Evolutionary conservation across 2,113 vertebrate genomes (phyloP).

Genomic region (Larimichthys polyactis): DNA sequence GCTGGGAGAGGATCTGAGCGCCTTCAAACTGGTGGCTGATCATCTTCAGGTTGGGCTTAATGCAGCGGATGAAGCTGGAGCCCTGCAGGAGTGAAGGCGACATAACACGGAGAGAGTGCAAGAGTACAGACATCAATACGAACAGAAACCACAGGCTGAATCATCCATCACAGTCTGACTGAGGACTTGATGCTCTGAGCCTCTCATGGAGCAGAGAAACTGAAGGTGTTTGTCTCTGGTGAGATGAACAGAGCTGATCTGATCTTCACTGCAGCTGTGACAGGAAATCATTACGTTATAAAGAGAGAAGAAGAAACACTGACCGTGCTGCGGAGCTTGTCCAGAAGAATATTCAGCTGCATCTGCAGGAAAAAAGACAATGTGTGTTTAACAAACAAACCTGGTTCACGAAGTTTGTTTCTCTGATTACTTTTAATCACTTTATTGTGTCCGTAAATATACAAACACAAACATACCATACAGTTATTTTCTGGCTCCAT

Average conservation of each 20-base stretch:
- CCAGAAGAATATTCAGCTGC: slow-evolving; percentile 96
- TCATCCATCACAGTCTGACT: not conserved
- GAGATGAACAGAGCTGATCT: not conserved
- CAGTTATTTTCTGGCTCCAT: too few species aligned
- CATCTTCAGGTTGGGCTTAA: slow-evolving; percentile 99
- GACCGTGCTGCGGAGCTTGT: slow-evolving; percentile 97
- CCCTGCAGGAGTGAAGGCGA: slow-evolving; percentile 82
- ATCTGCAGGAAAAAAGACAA: slow-evolving; percentile 83
- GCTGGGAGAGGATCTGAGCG: slow-evolving; percentile 96
- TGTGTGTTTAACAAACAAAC: not conserved
- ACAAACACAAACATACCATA: too few species aligned
- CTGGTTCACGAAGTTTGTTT: too few species aligned
- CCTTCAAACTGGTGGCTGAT: slow-evolving; percentile 96
- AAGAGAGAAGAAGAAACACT: slow-evolving; percentile 71
- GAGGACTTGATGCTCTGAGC: not conserved
- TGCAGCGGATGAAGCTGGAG: slow-evolving; percentile 97
- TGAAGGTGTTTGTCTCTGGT: not conserved
- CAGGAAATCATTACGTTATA: not conserved
- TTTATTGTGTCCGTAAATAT: too few species aligned
- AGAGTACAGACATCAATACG: not conserved
- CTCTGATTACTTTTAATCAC: too few species aligned
- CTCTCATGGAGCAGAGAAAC: not conserved
- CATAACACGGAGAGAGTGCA: not conserved
- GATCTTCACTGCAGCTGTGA: not conserved
- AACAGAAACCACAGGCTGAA: not conserved